These are phyloP conservation scores for Antheraea yamamai DNA, from an alignment of 2,888 invertebrate species.

Conservation along the genomic window DNA sequence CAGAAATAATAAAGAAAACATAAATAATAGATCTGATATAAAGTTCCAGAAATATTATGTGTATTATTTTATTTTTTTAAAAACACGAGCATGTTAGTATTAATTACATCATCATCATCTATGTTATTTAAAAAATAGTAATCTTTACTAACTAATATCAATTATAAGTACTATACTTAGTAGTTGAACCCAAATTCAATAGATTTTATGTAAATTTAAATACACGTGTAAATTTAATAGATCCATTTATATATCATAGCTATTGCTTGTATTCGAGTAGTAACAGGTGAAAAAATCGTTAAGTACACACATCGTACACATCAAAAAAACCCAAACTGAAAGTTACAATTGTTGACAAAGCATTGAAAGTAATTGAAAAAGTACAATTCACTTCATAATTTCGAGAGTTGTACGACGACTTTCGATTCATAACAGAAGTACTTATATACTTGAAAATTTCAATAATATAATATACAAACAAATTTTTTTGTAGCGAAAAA, in stretches of 20 bases:
- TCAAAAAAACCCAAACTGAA: neutral
- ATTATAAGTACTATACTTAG: neutral
- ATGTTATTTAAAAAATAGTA: neutral
- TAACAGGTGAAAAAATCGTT: neutral
- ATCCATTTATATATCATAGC: neutral
- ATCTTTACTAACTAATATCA: neutral
- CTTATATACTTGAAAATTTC: neutral
- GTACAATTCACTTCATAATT: neutral
- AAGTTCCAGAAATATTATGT: too few relatives aligned
- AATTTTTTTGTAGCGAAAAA: neutral
- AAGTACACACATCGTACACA: neutral
- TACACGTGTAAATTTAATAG: neutral
- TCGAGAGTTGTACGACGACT: constrained; percentile 4
- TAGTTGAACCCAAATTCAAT: too few relatives aligned
- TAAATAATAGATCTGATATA: too few relatives aligned
- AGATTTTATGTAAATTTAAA: neutral
- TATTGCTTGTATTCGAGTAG: neutral
- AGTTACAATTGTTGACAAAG: neutral
- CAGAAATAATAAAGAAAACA: too few relatives aligned
- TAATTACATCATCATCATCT: neutral
- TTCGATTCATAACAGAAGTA: neutral
- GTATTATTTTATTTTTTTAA: too few relatives aligned
- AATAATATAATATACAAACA: constrained; percentile 8
- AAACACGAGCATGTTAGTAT: neutral
- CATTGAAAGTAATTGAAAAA: neutral